Base-by-base conservation (phyloP, 64 coral and sea anemone genomes). In the Exaiptasia diaphana region DNA sequence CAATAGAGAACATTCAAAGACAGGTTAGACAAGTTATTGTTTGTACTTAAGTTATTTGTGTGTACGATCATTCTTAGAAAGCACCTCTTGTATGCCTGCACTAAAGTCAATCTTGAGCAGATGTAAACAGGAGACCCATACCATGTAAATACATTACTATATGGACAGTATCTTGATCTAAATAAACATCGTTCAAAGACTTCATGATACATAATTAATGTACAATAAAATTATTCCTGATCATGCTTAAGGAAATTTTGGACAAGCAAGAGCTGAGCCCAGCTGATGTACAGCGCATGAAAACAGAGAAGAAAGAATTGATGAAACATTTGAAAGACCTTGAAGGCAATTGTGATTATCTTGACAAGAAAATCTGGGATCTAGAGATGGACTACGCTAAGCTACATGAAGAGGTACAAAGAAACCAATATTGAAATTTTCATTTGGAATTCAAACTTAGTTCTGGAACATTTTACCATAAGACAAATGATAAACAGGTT, bases 351-450 rank as follows among this genome's bases (percentile, higher is more conserved):
- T 69, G 93, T 2, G 93, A 96, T 58, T 80, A 90, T 30, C 76
- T 96, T 28, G 87, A 96, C 59, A 87, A 96, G 41, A 65, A 90
- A 49, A 96, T 96, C 17, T 96, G 93, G 93, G 85, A 96, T 48
- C 90, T 86, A 61, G 93, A 96, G 69, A 96, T 96, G 93, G 74
- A 96, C 68, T 96, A 78, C 40, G 93, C 93, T 28, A 96, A 96
- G 61, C 80, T 85, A 41, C 80, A 96, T 61, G 93, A 96, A 86
- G 80, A 96, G 87, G 93, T 96, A 23, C 20, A 3, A 46, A 29
- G 10, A 52, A 12, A 52, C n/a, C 49, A 78, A 72, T 63, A 17
- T 30, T 68, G 60, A 22, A 27, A 9, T 18, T 56, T 31, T 38
- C 10, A 10, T 14, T 25, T 4, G 44, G 1, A n/a, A 34, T 33